Conservation (phyloP, 2,888 invertebrate genomes). For the Entomobrya multifasciata region DNA sequence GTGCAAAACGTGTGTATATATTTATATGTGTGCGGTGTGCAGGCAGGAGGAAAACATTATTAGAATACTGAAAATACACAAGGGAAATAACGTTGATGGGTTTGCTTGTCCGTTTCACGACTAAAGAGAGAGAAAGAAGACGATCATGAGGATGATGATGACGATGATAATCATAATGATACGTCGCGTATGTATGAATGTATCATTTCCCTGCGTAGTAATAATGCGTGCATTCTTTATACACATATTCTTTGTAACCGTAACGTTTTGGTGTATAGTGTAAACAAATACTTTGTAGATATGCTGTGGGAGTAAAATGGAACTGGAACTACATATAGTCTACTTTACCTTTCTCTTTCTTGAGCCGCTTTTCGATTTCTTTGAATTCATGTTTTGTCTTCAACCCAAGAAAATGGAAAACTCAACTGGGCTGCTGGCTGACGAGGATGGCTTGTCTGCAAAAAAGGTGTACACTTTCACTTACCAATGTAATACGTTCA, state of each 20-base stretch:
- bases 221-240: background rate
- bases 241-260: background rate
- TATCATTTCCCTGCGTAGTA: background rate
- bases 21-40: constrained; percentile 27
- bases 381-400: constrained; percentile 31
- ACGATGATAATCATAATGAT: constrained; percentile 65
- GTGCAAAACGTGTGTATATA: constrained; percentile 5
- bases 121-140: constrained; percentile 12
- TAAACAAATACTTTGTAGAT: background rate
- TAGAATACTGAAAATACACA: constrained; percentile 69
- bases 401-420: constrained; percentile 29
- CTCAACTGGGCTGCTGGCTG: background rate
- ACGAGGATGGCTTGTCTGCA: background rate
- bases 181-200: constrained; percentile 32
- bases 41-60: constrained; percentile 65
- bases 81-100: constrained; percentile 76
- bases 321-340: no score
- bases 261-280: constrained; percentile 22
- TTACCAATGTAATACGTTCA: background rate
- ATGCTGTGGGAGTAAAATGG: background rate
- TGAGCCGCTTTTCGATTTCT: background rate
- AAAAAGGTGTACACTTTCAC: background rate
- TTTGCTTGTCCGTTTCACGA: constrained; percentile 58
- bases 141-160: constrained; percentile 32
- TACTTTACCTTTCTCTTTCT: constrained; percentile 4